Evolutionary conservation across 2,888 invertebrate species (phyloP).

Genomic region (Fabriciana adippe): DNA sequence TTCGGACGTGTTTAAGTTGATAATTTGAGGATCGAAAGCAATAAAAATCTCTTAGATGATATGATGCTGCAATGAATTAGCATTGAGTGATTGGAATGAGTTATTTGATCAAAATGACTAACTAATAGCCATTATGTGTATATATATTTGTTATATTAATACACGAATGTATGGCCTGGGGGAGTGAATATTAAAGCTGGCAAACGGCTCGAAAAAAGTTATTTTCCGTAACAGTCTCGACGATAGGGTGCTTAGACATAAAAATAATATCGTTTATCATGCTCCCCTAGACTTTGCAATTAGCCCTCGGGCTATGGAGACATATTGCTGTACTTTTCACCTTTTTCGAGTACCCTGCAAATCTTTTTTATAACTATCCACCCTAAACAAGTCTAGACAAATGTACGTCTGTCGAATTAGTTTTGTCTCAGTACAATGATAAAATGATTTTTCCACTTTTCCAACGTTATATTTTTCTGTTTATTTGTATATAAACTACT

Average conservation of each 20-base stretch:
- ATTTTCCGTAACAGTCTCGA: slow-evolving; percentile 22
- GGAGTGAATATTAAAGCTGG: slow-evolving; percentile 23
- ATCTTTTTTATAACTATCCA: slow-evolving; percentile 46
- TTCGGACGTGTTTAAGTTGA: slow-evolving; percentile 31
- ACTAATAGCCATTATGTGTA: slow-evolving; percentile 2
- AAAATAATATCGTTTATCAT: slow-evolving; percentile 44
- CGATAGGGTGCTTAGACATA: slow-evolving; percentile 36
- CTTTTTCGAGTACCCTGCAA: slow-evolving; percentile 41
- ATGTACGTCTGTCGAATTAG: slow-evolving; percentile 38
- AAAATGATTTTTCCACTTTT: slow-evolving; percentile 40
- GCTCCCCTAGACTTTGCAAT: slow-evolving; percentile 43
- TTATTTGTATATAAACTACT: slow-evolving; percentile 31
- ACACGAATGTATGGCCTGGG: background rate
- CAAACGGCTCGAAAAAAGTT: slow-evolving; percentile 27
- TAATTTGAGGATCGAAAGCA: slow-evolving; percentile 26
- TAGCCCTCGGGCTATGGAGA: slow-evolving; percentile 40
- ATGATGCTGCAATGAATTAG: slow-evolving; percentile 17
- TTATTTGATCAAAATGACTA: slow-evolving; percentile 10
- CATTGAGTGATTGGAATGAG: slow-evolving; percentile 15
- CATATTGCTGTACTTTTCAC: slow-evolving; percentile 44
- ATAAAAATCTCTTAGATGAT: slow-evolving; percentile 26
- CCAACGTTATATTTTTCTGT: slow-evolving; percentile 41
- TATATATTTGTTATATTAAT: slow-evolving; percentile 4
- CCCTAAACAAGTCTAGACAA: slow-evolving; percentile 44
- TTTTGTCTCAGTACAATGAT: slow-evolving; percentile 38